These are phyloP conservation scores for Euwallacea similis DNA, from an alignment of 1,140 invertebrate species.

Conservation along the genomic window DNA sequence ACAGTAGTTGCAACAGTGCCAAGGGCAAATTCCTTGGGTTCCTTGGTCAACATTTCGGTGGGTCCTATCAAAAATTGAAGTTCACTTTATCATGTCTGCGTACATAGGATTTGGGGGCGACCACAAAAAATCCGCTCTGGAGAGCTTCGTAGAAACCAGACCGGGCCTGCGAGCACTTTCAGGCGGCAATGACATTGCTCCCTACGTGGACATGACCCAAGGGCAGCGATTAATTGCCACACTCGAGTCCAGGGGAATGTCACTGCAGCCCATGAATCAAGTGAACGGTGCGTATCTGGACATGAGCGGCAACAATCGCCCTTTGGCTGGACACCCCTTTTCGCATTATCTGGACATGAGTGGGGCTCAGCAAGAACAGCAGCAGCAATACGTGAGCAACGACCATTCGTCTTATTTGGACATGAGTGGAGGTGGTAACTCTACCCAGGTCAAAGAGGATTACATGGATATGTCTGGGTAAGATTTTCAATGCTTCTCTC, in stretches of 20 bases:
- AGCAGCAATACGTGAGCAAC: not conserved
- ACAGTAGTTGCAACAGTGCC: slow-evolving; percentile 19
- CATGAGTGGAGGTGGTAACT: slow-evolving; percentile 16
- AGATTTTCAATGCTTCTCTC: too few relatives aligned
- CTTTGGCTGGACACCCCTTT: slow-evolving; percentile 29
- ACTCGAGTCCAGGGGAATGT: not conserved
- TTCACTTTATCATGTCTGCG: slow-evolving; percentile 42
- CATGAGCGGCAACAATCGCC: slow-evolving; percentile 19
- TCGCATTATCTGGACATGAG: slow-evolving; percentile 31
- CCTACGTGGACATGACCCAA: slow-evolving; percentile 41
- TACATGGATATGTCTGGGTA: slow-evolving; percentile 36
- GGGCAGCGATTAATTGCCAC: slow-evolving; percentile 14
- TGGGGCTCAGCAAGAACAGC: not conserved
- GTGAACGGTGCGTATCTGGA: slow-evolving; percentile 13
- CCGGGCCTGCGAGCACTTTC: slow-evolving; percentile 36
- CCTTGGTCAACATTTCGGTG: slow-evolving; percentile 15
- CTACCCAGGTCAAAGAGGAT: not conserved
- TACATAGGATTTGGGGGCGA: slow-evolving; percentile 50
- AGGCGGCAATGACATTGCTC: slow-evolving; percentile 12
- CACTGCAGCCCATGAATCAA: not conserved
- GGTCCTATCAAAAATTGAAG: not conserved
- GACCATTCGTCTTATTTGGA: slow-evolving; percentile 23
- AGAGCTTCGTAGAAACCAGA: too few relatives aligned
- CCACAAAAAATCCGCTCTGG: slow-evolving; percentile 42
- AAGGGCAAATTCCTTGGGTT: slow-evolving; percentile 11